Conservation (phyloP, 2,888 invertebrate species). For the Dicranocentrus wangi region DNA sequence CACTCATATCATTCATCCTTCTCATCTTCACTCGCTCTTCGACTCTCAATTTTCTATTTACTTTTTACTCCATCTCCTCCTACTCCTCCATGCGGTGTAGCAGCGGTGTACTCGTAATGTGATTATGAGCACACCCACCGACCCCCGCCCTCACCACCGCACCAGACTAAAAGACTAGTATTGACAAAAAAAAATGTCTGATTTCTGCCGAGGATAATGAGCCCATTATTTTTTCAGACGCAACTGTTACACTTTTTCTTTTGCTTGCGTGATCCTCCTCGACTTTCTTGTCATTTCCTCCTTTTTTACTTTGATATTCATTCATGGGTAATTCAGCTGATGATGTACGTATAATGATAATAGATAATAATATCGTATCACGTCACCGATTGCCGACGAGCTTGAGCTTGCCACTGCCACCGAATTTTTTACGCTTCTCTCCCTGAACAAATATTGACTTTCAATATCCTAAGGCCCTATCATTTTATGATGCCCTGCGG, state of each 20-base stretch:
- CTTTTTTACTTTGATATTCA: constrained; percentile 21
- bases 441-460: constrained; percentile 64
- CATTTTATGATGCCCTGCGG: constrained; percentile 64
- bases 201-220: constrained; percentile 30
- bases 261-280: not conserved
- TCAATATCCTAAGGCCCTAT: constrained; percentile 62
- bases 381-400: constrained; percentile 47
- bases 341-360: too few species aligned
- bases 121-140: not conserved
- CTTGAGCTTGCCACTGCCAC: too few species aligned
- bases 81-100: not conserved
- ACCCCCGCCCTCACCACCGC: not conserved
- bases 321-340: not conserved
- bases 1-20: too few species aligned
- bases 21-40: not conserved
- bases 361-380: too few species aligned
- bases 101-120: not conserved
- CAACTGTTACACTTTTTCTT: too few species aligned
- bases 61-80: too few species aligned
- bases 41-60: not conserved
- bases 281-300: not conserved
- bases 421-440: constrained; percentile 45
- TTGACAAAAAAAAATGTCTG: constrained; percentile 37
- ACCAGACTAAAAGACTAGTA: too few species aligned
- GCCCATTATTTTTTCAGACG: not conserved